Base-by-base conservation (phyloP, 2,888 invertebrate genomes). In the Torymus aiolomorphi region DNA sequence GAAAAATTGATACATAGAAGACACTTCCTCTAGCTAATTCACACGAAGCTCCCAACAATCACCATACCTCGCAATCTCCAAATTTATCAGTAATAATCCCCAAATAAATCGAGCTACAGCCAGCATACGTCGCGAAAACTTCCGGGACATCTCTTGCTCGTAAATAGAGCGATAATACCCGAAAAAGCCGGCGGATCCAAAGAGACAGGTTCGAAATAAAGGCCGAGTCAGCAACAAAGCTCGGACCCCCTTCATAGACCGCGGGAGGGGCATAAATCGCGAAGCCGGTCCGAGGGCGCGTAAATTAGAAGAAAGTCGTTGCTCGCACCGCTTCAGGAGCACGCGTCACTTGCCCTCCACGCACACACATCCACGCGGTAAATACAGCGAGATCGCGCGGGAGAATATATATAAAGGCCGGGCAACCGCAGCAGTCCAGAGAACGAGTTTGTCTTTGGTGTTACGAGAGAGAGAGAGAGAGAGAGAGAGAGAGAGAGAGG, bases 391-490 rank as follows among this genome's bases (percentile, higher is more conserved):
- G 49, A 62, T 3, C 31, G 5, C 31, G 31, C 8, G 31, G 2
- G 31, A 31, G 31, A 31, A 56, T 18, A 42, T 54, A 42, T 63
- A 42, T 42, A 70, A 31, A 31, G 16, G 42, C 71, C 20, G n/a
- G 13, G 74, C 80, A 78, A 84, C 82, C 79, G 52, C 83, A 83
- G 83, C 82, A 82, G 84, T 83, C 82, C 81, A 79, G 82, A 82
- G 81, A 80, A 83, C 84, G 87, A 88, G 88, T 89, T 88, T 88
- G 88, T 88, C 87, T 88, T 88, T 86, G 87, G 87, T 86, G 88
- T 88, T 88, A 88, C 83, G 83, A 80, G 76, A 75, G 74, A 2
- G 59, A 31, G 51, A 65, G 67, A 24, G 65, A 16, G 52, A 24
- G 62, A 63, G 63, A 13, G 66, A 8, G 12, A 31, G 51, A 57